Percentiles rank a stretch among this genome's conserved stretches.
Conservation (phyloP, 1,140 invertebrate genomes). For the Drosophila athabasca region DNA sequence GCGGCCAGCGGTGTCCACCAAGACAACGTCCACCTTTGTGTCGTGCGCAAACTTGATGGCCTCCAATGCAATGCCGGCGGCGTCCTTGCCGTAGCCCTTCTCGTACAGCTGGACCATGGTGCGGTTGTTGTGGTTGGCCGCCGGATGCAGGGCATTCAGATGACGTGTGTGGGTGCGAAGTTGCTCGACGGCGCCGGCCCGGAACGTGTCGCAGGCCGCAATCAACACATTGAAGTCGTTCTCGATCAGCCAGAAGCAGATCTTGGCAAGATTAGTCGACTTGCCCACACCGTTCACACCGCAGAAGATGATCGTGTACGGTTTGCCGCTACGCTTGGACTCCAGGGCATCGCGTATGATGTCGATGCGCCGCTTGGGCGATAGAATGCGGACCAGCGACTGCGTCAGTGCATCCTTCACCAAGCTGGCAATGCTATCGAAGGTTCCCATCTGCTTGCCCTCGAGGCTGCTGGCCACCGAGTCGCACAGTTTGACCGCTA, state of each 20-base stretch:
- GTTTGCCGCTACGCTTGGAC: constrained; percentile 90
- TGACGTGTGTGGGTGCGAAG: constrained; percentile 97
- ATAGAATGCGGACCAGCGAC: constrained; percentile 95
- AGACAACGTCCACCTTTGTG: constrained; percentile 93
- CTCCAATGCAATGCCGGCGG: constrained; percentile 98
- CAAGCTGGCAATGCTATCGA: constrained; percentile 93
- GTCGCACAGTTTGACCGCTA: constrained; percentile 96
- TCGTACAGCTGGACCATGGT: constrained; percentile 98
- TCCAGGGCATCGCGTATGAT: constrained; percentile 98
- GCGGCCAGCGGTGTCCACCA: constrained; percentile 98
- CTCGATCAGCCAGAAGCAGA: constrained; percentile 99
- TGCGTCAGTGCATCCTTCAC: constrained; percentile 93
- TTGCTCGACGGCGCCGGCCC: constrained; percentile 99
- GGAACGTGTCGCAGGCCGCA: constrained; percentile 99
- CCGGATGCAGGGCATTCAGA: constrained; percentile 96
- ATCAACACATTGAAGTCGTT: constrained; percentile 98
- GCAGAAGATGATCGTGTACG: constrained; percentile 98
- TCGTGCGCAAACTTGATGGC: constrained; percentile 95
- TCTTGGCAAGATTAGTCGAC: constrained; percentile 99
- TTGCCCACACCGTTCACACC: constrained; percentile 99
- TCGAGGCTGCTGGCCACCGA: constrained; percentile 96
- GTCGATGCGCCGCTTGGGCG: constrained; percentile 97
- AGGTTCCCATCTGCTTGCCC: constrained; percentile 96
- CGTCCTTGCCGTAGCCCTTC: constrained; percentile 99
- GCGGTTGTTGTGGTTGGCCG: constrained; percentile 87